phyloP scores from a whole-genome alignment of 2,113 vertebrate genomes.

The Megaceryle maxima region DNA sequence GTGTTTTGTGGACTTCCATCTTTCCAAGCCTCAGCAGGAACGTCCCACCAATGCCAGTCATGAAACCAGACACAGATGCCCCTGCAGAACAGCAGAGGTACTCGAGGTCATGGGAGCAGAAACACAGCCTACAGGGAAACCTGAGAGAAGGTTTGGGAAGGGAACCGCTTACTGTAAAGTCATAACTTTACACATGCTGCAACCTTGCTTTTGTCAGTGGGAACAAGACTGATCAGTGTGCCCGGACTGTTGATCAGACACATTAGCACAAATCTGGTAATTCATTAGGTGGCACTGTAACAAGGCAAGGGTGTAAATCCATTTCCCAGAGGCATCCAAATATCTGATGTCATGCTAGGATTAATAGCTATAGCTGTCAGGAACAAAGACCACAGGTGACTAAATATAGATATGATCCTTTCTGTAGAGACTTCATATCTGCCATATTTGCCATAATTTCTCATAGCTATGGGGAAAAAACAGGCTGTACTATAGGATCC shows the following conservation, averaged over 20 bases:
- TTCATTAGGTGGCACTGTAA: neutral
- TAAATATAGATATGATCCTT: neutral
- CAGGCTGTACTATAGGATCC: neutral
- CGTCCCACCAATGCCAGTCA: neutral
- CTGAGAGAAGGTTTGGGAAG: neutral
- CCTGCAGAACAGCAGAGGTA: neutral
- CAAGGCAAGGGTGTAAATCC: neutral
- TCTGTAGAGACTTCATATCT: neutral
- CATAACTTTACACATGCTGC: neutral
- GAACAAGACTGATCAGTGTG: neutral
- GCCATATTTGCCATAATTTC: neutral
- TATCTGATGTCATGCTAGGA: neutral
- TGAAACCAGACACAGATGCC: neutral
- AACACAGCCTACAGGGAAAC: neutral
- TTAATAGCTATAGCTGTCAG: neutral
- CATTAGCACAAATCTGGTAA: neutral
- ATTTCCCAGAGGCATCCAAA: neutral
- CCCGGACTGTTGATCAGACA: neutral
- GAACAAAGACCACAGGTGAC: neutral
- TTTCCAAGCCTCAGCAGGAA: neutral
- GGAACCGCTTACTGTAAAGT: neutral
- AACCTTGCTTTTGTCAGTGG: neutral
- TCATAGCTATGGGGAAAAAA: neutral
- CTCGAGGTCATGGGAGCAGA: neutral
- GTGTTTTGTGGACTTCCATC: neutral